These are phyloP conservation scores for Pseudobourletiella spinata DNA, from an alignment of 1,140 invertebrate genomes.

Conservation along the genomic window DNA sequence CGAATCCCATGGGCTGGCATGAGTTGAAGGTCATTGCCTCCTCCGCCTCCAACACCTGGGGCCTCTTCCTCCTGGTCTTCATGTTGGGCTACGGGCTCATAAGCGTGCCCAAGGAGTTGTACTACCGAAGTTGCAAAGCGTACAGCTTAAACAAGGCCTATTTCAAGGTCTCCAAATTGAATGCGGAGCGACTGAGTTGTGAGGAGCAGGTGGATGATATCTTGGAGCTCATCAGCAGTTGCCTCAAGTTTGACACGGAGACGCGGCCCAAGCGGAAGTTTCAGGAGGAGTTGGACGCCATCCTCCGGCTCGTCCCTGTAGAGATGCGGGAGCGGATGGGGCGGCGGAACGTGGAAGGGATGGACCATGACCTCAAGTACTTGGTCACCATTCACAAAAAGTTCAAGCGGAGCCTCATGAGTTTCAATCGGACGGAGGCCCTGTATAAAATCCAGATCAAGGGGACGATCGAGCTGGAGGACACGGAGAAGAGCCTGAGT, in stretches of 20 bases:
- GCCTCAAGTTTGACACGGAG: slow-evolving; percentile 1
- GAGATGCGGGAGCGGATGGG: slow-evolving; percentile 64
- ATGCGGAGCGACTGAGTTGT: slow-evolving; percentile 95
- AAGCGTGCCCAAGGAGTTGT: slow-evolving; percentile 61
- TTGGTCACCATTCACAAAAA: slow-evolving; percentile 76
- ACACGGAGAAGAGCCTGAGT: slow-evolving; percentile 53
- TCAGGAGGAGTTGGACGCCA: neutral
- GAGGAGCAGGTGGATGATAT: slow-evolving; percentile 78
- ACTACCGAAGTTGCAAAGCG: slow-evolving; percentile 56
- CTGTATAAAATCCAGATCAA: slow-evolving; percentile 84
- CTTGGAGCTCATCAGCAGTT: neutral
- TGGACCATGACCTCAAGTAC: slow-evolving; percentile 37
- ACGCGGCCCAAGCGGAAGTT: neutral
- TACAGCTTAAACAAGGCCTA: slow-evolving; percentile 80
- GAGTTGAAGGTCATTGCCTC: slow-evolving; percentile 88
- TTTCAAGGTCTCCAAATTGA: slow-evolving; percentile 95
- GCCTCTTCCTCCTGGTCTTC: slow-evolving; percentile 86
- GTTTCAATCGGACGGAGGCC: slow-evolving; percentile 61
- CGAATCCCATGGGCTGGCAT: slow-evolving; percentile 1
- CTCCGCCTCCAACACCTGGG: slow-evolving; percentile 99
- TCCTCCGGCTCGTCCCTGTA: slow-evolving; percentile 47
- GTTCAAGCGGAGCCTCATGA: slow-evolving; percentile 46
- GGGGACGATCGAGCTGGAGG: slow-evolving; percentile 64
- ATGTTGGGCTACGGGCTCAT: slow-evolving; percentile 94
- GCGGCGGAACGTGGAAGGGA: slow-evolving; percentile 40